phyloP scores from a whole-genome alignment of 2,113 vertebrate genomes.

The Tringa solitaria region DNA sequence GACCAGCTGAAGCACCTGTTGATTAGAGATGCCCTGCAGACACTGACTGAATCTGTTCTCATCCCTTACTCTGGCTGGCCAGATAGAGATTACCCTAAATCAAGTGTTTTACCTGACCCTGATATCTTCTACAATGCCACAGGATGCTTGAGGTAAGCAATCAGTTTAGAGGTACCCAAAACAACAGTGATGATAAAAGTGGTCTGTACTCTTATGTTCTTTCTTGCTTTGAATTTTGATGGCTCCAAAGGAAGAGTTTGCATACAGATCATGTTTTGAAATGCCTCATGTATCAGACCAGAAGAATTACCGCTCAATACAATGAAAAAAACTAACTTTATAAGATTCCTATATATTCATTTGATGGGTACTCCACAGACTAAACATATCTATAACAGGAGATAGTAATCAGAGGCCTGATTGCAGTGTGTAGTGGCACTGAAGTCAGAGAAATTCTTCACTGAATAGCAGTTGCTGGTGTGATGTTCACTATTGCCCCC shows the following conservation, averaged over 20 bases:
- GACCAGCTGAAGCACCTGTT: slow-evolving; percentile 87
- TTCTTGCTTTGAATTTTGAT: background rate
- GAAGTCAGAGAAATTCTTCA: background rate
- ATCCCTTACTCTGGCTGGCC: slow-evolving; percentile 90
- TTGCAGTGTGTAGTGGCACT: background rate
- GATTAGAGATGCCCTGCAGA: slow-evolving; percentile 71
- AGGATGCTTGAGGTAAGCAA: slow-evolving; percentile 85
- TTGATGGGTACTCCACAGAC: background rate
- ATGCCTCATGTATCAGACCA: background rate
- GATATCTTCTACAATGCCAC: slow-evolving; percentile 91
- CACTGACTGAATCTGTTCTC: slow-evolving; percentile 80
- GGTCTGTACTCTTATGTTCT: background rate
- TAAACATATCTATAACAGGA: background rate
- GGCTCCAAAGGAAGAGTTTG: background rate
- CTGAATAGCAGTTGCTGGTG: background rate
- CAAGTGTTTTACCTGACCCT: slow-evolving; percentile 79
- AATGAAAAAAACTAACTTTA: background rate
- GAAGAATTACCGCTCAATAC: background rate
- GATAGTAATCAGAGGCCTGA: background rate
- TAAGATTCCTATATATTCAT: background rate
- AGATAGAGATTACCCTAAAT: slow-evolving; percentile 90
- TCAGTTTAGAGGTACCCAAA: background rate
- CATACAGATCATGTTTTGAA: background rate
- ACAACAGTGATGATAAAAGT: background rate
- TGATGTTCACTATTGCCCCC: background rate